These are phyloP conservation scores for Acrobasis suavella DNA, from an alignment of 2,888 invertebrate species.

Conservation along the genomic window DNA sequence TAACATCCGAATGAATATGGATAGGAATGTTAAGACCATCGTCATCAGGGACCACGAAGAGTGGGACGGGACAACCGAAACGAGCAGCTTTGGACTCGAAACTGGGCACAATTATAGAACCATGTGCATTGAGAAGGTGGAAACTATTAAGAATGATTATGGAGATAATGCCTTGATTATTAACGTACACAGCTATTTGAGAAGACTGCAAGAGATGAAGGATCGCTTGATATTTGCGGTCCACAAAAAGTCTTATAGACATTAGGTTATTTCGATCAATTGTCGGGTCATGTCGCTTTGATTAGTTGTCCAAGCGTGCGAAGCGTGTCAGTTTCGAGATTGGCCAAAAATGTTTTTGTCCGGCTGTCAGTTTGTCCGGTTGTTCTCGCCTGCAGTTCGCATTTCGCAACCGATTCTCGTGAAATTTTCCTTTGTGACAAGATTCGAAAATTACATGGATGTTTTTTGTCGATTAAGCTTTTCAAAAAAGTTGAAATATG, in stretches of 20 bases:
- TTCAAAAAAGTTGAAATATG: too few species aligned
- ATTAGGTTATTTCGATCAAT: constrained; percentile 32
- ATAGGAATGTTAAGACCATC: constrained; percentile 43
- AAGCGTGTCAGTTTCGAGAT: too few species aligned
- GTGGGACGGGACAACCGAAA: constrained; percentile 66
- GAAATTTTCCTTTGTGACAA: too few species aligned
- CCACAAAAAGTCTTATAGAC: constrained; percentile 53
- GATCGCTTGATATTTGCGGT: constrained; percentile 55
- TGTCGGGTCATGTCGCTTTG: too few species aligned
- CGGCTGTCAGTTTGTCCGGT: too few species aligned
- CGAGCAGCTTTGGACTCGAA: constrained; percentile 53
- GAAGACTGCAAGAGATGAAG: constrained; percentile 48
- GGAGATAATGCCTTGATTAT: constrained; percentile 55
- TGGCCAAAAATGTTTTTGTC: too few species aligned
- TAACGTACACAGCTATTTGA: constrained; percentile 64
- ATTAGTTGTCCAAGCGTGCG: too few species aligned
- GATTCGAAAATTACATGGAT: too few species aligned
- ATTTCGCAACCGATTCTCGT: too few species aligned
- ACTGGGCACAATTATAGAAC: constrained; percentile 67
- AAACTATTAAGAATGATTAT: constrained; percentile 62
- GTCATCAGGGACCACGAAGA: constrained; percentile 57
- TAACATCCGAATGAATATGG: constrained; percentile 56
- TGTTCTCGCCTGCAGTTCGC: too few species aligned
- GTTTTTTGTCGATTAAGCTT: too few species aligned
- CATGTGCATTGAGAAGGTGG: constrained; percentile 59